phyloP scores from a whole-genome alignment of 2,888 invertebrate genomes.

The Drosophila algonquin region DNA sequence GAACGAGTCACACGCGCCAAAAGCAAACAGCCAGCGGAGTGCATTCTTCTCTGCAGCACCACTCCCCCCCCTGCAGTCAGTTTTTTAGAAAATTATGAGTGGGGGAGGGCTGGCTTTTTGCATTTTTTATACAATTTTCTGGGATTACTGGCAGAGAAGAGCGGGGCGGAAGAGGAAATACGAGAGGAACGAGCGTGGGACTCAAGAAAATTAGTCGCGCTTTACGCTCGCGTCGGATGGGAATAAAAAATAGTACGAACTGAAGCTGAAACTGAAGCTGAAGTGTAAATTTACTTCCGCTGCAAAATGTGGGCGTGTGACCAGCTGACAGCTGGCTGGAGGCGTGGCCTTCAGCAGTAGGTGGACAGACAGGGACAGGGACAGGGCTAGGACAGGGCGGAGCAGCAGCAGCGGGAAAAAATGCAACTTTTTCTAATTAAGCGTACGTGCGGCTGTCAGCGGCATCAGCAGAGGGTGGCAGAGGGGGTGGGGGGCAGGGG shows the following conservation, averaged over 20 bases:
- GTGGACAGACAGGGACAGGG: slow-evolving; percentile 19
- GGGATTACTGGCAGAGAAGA: slow-evolving; percentile 40
- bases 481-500: slow-evolving; percentile 49
- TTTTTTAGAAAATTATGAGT: slow-evolving; percentile 61
- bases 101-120: slow-evolving; percentile 37
- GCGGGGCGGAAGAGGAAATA: slow-evolving; percentile 16
- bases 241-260: slow-evolving; percentile 61
- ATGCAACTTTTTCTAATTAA: slow-evolving; percentile 76
- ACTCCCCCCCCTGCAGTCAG: slow-evolving; percentile 8
- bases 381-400: slow-evolving; percentile 11
- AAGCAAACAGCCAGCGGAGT: slow-evolving; percentile 58
- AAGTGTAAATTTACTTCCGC: slow-evolving; percentile 77
- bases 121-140: slow-evolving; percentile 49
- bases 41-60: slow-evolving; percentile 38
- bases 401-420: slow-evolving; percentile 18
- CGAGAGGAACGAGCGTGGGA: slow-evolving; percentile 28
- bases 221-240: slow-evolving; percentile 68
- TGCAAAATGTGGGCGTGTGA: slow-evolving; percentile 58
- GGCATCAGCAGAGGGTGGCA: slow-evolving; percentile 49
- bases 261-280: slow-evolving; percentile 56
- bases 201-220: slow-evolving; percentile 74
- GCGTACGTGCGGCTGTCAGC: slow-evolving; percentile 75
- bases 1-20: slow-evolving; percentile 58
- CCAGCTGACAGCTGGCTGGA: slow-evolving; percentile 53
- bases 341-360: slow-evolving; percentile 18